phyloP scores from a whole-genome alignment of 2,113 vertebrate species.

The Peucedramus taeniatus region DNA sequence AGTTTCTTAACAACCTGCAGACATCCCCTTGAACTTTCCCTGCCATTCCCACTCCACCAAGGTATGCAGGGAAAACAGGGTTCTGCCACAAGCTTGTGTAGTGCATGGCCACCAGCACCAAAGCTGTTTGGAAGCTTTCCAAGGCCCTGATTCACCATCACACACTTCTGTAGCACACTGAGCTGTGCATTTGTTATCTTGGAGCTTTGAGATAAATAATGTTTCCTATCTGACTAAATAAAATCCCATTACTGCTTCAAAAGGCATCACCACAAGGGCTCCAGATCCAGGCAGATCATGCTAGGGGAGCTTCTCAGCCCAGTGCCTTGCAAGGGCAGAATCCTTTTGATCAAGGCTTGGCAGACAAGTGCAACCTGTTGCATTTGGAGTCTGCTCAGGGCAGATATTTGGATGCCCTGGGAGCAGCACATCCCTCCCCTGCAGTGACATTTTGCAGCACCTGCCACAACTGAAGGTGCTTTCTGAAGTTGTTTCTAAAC shows the following conservation, averaged over 20 bases:
- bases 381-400: background rate
- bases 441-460: background rate
- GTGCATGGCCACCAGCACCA: background rate
- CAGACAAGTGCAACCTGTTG: background rate
- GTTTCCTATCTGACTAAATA: conserved; percentile 16
- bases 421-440: background rate
- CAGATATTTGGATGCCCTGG: background rate
- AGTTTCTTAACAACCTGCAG: conserved; percentile 23
- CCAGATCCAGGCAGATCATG: background rate
- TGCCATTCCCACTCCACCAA: conserved; percentile 12
- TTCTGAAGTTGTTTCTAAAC: background rate
- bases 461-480: background rate
- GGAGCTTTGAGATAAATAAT: background rate
- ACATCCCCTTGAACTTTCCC: background rate
- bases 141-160: conserved; percentile 45
- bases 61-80: background rate
- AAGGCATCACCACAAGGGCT: background rate
- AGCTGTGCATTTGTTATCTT: conserved; percentile 36
- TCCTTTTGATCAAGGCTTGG: background rate
- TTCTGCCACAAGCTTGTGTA: background rate
- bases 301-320: background rate
- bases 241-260: conserved; percentile 3
- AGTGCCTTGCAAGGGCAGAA: background rate
- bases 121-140: conserved; percentile 43
- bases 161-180: conserved; percentile 56